Evolutionary conservation across 2,797 vertebrate genomes (phyloP).

Genomic region (Megalops cyprinoides): DNA sequence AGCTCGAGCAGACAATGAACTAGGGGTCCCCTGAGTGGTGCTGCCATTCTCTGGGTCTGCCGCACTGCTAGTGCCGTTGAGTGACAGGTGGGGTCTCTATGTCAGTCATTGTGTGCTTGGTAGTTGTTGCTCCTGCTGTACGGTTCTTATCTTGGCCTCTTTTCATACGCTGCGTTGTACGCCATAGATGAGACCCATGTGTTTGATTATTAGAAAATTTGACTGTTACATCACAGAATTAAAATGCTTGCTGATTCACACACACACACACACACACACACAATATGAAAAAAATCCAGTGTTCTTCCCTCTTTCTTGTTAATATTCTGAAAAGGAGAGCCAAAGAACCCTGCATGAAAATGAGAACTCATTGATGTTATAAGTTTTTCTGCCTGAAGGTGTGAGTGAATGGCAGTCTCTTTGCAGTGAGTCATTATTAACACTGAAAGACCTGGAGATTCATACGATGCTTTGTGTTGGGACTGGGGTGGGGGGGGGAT

Average conservation of each 20-base stretch:
- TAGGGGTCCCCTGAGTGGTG: background rate
- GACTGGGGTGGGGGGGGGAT: background rate
- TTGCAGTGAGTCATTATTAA: background rate
- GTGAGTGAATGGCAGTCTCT: background rate
- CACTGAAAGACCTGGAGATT: background rate
- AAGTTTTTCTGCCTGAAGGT: background rate
- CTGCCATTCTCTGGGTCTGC: background rate
- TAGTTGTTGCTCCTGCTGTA: no score
- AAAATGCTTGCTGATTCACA: no score
- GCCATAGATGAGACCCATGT: no score
- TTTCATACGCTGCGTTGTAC: no score
- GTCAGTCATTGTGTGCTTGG: no score
- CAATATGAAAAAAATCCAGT: background rate
- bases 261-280: no score
- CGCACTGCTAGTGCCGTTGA: background rate
- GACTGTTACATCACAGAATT: no score
- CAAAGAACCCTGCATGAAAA: background rate
- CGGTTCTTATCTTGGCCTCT: no score
- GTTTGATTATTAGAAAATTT: no score
- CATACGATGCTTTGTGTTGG: background rate
- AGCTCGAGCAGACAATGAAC: constrained; percentile 3
- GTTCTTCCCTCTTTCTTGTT: no score
- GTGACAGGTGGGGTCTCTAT: background rate
- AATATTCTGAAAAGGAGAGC: no score
- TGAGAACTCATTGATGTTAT: background rate